Conservation (phyloP, 2,888 invertebrate genomes). For the Drosophila cognata region DNA sequence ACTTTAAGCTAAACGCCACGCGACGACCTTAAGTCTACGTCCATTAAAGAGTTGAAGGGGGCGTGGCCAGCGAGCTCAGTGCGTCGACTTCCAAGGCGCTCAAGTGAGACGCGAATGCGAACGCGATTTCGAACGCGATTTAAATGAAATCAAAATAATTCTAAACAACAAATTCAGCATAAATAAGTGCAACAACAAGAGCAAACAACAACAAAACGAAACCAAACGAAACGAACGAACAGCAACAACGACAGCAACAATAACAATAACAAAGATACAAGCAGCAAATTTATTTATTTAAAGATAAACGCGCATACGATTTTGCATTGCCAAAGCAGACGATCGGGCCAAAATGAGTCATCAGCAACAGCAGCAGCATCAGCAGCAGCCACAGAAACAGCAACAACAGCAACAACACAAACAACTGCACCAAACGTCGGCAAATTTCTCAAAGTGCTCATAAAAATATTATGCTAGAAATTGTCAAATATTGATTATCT, state of each 20-base stretch:
- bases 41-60: conserved; percentile 53
- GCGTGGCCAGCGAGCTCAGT: conserved; percentile 65
- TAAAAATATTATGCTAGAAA: conserved; percentile 64
- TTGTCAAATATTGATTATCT: conserved; percentile 53
- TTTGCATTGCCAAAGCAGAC: conserved; percentile 54
- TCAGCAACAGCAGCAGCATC: conserved; percentile 49
- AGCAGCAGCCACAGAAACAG: conserved; percentile 42
- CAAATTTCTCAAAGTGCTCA: conserved; percentile 59
- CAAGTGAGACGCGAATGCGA: conserved; percentile 65
- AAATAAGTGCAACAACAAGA: conserved; percentile 46
- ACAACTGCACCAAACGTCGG: conserved; percentile 34
- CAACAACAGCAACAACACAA: conserved; percentile 28
- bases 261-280: conserved; percentile 42
- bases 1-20: conserved; percentile 63
- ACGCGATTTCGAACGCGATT: conserved; percentile 13
- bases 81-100: conserved; percentile 74
- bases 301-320: conserved; percentile 52
- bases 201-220: conserved; percentile 27
- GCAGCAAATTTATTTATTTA: conserved; percentile 54
- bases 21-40: conserved; percentile 75
- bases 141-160: conserved; percentile 38
- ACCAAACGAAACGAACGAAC: conserved; percentile 9
- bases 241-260: conserved; percentile 26
- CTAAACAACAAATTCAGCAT: conserved; percentile 23
- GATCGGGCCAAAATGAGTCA: conserved; percentile 61